A percentile compares a stretch with the other conserved stretches of the same genome.
Conservation (phyloP, 2,888 invertebrate genomes). For the Strigamia crassipes region DNA sequence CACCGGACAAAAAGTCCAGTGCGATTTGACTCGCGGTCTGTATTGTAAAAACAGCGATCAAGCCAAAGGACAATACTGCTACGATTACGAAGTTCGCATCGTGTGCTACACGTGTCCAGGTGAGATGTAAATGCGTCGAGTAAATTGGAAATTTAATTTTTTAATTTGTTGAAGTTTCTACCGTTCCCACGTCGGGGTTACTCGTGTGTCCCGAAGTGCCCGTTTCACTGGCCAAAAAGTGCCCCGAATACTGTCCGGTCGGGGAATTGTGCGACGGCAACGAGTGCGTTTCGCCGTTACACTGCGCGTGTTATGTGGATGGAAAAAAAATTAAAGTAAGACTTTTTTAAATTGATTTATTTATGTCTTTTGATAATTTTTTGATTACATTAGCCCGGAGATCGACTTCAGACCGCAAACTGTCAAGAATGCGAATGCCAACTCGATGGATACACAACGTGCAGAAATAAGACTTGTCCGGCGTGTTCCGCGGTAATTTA, state of each 20-base stretch:
- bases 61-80: constrained; percentile 51
- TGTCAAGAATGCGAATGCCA: constrained; percentile 81
- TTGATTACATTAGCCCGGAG: constrained; percentile 50
- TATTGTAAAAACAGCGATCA: constrained; percentile 46
- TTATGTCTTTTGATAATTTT: background rate
- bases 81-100: constrained; percentile 56
- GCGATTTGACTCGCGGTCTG: constrained; percentile 49
- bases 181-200: constrained; percentile 49
- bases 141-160: constrained; percentile 4
- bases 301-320: constrained; percentile 72
- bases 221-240: constrained; percentile 54
- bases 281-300: constrained; percentile 70
- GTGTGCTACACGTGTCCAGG: constrained; percentile 54
- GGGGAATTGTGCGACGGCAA: constrained; percentile 74
- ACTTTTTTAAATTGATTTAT: background rate
- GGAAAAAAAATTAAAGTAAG: constrained; percentile 52
- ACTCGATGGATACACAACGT: constrained; percentile 72
- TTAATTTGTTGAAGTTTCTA: constrained; percentile 32
- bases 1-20: constrained; percentile 47
- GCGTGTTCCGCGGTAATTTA: constrained; percentile 63
- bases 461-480: constrained; percentile 70
- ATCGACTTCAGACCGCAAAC: constrained; percentile 67
- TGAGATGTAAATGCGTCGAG: background rate
- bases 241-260: constrained; percentile 61
- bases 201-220: constrained; percentile 56